Evolutionary conservation across 1,140 invertebrate genomes (phyloP), one percentile per base, ranked within the genome.

Genomic region (Hestina assimilis): DNA sequence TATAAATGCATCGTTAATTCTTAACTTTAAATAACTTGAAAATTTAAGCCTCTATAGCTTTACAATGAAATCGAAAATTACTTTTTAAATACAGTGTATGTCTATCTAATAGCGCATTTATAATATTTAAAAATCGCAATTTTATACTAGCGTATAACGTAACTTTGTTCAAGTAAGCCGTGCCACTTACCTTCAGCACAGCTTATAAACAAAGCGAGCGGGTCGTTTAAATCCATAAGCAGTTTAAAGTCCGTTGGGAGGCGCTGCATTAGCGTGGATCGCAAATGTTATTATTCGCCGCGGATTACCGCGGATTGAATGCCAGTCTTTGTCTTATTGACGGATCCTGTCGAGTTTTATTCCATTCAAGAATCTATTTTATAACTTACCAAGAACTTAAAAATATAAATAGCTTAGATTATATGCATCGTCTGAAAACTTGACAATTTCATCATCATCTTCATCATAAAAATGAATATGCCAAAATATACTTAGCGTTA

Each of bases 231-330:
- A 76, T 53, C 75, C 55, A 45, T 82, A 86, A 86, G 83, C 75
- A 83, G 83, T 86, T 86, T 83, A 81, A 83, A 86, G 67, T 78
- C 80, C 82, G 61, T 67, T 28, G 83, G 80, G 79, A 83, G 63
- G 52, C 52, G 65, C 59, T 81, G 69, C 83, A 86, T 86, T 86
- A 86, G 79, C 79, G 66, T 60, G 69, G 68, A 71, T 75, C 35
- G 64, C 72, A 83, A 84, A 84, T 83, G 76, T 80, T 86, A 84
- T 84, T 84, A 83, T 83, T 66, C 58, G 60, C 60, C 59, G 50
- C 56, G 74, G 82, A 77, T 80, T 81, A 80, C 66, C 52, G 33
- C 58, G 51, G 59, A 69, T 70, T 58, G 15, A 15, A 9, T 50
- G 20, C 47, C 47, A 26, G 29, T 55, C 52, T 47, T 48, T 50